phyloP scores from a whole-genome alignment of 2,888 invertebrate genomes.

The Pimpla rufipes region DNA sequence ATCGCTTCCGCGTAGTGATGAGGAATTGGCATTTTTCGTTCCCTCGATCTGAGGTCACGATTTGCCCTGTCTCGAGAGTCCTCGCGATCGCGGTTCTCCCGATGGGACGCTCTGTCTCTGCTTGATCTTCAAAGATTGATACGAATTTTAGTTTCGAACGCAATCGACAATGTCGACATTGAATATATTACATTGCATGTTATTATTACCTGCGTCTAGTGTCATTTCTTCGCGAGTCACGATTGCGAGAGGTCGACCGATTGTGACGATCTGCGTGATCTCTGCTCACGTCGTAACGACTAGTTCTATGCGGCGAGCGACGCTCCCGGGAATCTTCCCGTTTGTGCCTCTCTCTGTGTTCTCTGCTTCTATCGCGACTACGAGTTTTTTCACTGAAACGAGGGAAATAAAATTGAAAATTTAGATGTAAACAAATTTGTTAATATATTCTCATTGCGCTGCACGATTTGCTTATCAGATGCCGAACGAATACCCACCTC shows the following conservation, averaged over 20 bases:
- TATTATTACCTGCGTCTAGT: slow-evolving; percentile 55
- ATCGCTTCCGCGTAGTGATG: slow-evolving; percentile 72
- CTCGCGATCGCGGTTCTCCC: slow-evolving; percentile 67
- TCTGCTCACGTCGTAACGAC: slow-evolving; percentile 37
- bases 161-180: not conserved
- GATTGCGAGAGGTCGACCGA: slow-evolving; percentile 57
- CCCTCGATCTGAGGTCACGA: slow-evolving; percentile 68
- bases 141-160: not conserved
- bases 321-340: slow-evolving; percentile 28
- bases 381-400: slow-evolving; percentile 30
- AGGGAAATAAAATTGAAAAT: not conserved
- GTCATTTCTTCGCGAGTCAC: slow-evolving; percentile 51
- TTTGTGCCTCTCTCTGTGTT: slow-evolving; percentile 19
- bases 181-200: not conserved
- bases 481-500: slow-evolving; percentile 31
- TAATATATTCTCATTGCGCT: not conserved
- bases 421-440: not conserved
- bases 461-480: not conserved
- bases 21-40: slow-evolving; percentile 51
- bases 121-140: slow-evolving; percentile 36
- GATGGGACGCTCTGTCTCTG: slow-evolving; percentile 60
- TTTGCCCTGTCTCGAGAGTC: slow-evolving; percentile 68
- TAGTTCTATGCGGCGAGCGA: slow-evolving; percentile 39
- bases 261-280: slow-evolving; percentile 51
- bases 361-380: slow-evolving; percentile 35